A percentile compares a stretch with the other conserved stretches of the same genome.
These are phyloP conservation scores for Thalassophryne amazonica DNA, from an alignment of 2,797 vertebrate genomes.

Conservation along the genomic window DNA sequence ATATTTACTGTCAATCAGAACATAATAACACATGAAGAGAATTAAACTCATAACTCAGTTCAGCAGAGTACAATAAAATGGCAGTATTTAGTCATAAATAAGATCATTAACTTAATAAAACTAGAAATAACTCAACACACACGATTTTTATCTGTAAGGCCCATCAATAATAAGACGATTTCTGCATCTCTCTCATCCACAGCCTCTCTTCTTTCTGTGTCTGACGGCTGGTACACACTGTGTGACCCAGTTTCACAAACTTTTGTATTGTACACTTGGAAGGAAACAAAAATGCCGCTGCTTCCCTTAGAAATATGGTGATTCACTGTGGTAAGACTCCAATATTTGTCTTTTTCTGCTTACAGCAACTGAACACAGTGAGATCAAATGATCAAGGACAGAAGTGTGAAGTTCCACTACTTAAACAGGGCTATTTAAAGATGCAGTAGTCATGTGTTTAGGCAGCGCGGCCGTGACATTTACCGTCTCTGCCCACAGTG, in stretches of 20 bases:
- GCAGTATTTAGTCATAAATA: no score
- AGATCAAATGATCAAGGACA: constrained; percentile 1
- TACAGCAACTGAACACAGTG: constrained; percentile 4
- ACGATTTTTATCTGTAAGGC: no score
- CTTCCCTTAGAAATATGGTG: constrained; percentile 30
- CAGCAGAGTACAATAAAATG: no score
- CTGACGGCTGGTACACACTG: constrained; percentile 34
- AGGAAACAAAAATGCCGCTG: constrained; percentile 44
- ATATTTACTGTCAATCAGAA: no score
- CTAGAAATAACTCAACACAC: no score
- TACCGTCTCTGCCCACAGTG: not conserved
- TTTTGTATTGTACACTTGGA: constrained; percentile 42
- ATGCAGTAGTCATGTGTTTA: constrained; percentile 2
- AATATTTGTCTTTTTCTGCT: constrained; percentile 30
- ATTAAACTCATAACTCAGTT: no score
- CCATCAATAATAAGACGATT: no score
- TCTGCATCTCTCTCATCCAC: constrained; percentile 18
- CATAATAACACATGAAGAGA: no score
- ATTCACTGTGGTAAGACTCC: constrained; percentile 39
- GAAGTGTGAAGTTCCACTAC: constrained; percentile 15
- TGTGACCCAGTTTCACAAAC: constrained; percentile 50
- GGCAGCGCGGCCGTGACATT: not conserved
- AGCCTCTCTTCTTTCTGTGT: constrained; percentile 15
- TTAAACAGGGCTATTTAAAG: constrained; percentile 16
- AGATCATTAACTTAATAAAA: no score